Conservation (phyloP, 2,888 invertebrate species). For the Muscina levida region DNA sequence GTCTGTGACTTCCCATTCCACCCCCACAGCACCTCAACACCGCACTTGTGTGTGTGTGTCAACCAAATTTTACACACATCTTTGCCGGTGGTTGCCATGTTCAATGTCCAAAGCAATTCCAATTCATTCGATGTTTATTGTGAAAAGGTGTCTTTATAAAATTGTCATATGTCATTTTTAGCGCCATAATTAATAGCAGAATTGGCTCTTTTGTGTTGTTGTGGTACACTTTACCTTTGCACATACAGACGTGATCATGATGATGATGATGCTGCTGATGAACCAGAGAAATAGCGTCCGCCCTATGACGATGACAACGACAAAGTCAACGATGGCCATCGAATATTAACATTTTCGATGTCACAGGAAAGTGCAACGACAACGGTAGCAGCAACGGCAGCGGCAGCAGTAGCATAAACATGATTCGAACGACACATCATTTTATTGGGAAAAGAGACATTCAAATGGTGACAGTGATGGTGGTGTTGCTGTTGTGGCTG, state of each 20-base stretch:
- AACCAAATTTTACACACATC: conserved; percentile 26
- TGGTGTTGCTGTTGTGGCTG: too few species aligned
- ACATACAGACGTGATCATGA: conserved; percentile 10
- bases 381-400: not conserved
- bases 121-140: conserved; percentile 17
- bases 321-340: not conserved
- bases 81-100: not conserved
- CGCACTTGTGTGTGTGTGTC: not conserved
- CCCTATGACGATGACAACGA: not conserved
- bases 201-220: conserved; percentile 44
- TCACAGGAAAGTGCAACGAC: conserved; percentile 18
- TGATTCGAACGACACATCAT: conserved; percentile 8
- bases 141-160: conserved; percentile 31
- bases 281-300: not conserved
- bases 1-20: not conserved
- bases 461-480: not conserved
- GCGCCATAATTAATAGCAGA: conserved; percentile 63
- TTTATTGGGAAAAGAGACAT: not conserved
- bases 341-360: conserved; percentile 32
- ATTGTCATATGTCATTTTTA: conserved; percentile 62
- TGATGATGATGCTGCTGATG: conserved; percentile 9
- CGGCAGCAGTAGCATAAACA: not conserved
- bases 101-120: not conserved
- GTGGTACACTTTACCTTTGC: not conserved
- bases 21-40: too few species aligned